Conservation (phyloP, 2,888 invertebrate species). For the Zygogramma bicolorata region DNA sequence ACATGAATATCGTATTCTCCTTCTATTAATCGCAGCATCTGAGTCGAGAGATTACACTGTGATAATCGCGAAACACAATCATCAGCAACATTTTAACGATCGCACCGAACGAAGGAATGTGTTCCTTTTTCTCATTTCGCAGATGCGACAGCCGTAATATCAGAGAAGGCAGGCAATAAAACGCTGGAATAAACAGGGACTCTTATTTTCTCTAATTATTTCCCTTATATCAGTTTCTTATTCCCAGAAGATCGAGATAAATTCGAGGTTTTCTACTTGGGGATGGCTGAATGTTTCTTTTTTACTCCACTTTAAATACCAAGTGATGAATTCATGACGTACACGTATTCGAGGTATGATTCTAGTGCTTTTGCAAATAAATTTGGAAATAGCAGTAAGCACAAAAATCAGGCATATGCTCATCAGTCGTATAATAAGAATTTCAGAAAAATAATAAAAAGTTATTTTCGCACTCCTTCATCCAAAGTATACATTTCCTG, state of each 20-base stretch:
- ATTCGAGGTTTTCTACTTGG: background rate
- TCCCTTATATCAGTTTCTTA: slow-evolving; percentile 9
- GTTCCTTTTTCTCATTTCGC: slow-evolving; percentile 11
- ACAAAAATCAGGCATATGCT: too few species aligned
- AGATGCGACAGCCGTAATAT: slow-evolving; percentile 17
- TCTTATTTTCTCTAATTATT: slow-evolving; percentile 15
- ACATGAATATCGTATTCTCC: background rate
- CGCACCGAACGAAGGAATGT: background rate
- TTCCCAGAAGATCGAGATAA: slow-evolving; percentile 7
- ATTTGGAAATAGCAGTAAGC: too few species aligned
- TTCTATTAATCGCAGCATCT: background rate
- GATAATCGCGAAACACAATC: background rate
- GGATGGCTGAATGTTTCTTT: background rate
- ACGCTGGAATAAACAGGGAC: slow-evolving; percentile 1
- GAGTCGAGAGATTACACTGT: background rate
- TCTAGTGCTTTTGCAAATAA: too few species aligned
- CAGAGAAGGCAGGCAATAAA: slow-evolving; percentile 2
- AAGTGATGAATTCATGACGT: background rate
- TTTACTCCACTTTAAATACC: background rate
- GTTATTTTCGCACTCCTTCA: too few species aligned
- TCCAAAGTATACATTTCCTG: too few species aligned
- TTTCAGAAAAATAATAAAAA: too few species aligned
- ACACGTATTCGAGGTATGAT: background rate
- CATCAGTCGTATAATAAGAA: too few species aligned
- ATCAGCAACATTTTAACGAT: slow-evolving; percentile 15